Percentiles rank a stretch among this genome's conserved stretches.
Conservation (phyloP, 2,888 invertebrate species). For the Tachina lurida region DNA sequence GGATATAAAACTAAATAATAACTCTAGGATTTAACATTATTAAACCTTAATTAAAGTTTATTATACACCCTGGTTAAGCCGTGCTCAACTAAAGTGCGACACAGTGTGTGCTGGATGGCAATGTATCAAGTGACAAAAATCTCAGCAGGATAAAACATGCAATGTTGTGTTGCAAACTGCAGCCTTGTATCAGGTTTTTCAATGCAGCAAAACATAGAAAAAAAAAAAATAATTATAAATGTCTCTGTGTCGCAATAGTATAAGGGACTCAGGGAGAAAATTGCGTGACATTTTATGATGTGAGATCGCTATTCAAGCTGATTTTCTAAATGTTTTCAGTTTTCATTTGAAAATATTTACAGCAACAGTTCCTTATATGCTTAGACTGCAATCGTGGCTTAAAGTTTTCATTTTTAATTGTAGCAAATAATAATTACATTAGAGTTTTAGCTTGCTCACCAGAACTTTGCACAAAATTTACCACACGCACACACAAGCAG, state of each 20-base stretch:
- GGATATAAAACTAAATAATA: background rate
- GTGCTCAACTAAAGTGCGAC: background rate
- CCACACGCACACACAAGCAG: slow-evolving; percentile 52
- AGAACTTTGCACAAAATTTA: slow-evolving; percentile 51
- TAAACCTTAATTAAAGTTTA: slow-evolving; percentile 61
- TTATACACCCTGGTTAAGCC: background rate
- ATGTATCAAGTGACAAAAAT: slow-evolving; percentile 71
- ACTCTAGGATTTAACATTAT: background rate
- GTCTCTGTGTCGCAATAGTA: slow-evolving; percentile 34
- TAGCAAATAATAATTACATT: slow-evolving; percentile 70
- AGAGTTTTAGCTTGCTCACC: slow-evolving; percentile 20
- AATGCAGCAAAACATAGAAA: background rate
- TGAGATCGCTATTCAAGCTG: slow-evolving; percentile 48
- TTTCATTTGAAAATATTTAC: background rate
- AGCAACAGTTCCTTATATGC: background rate
- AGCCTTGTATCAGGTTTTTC: slow-evolving; percentile 20
- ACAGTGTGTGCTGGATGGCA: background rate
- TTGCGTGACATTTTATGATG: slow-evolving; percentile 73
- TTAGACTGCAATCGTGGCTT: slow-evolving; percentile 43
- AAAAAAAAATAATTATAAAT: slow-evolving; percentile 39
- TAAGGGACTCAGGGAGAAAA: slow-evolving; percentile 6
- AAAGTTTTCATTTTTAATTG: slow-evolving; percentile 69
- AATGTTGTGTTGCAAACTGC: slow-evolving; percentile 30
- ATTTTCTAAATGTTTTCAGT: background rate
- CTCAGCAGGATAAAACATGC: slow-evolving; percentile 72